Evolutionary conservation across 2,113 vertebrate genomes (phyloP), one percentile per base, ranked within the genome.

Genomic region (Calyptomena viridis): DNA sequence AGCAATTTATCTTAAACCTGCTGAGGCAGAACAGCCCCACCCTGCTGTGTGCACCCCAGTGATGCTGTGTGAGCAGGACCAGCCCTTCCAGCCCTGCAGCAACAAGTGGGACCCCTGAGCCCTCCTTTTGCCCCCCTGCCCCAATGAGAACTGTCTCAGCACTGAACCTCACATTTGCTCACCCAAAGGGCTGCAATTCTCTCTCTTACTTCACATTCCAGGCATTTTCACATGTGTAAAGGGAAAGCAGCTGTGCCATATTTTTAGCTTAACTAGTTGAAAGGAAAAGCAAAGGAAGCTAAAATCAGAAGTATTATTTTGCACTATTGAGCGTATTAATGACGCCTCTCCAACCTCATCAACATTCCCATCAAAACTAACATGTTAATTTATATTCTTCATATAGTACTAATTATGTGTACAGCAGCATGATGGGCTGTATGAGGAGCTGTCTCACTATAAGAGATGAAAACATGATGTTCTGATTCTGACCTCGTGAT

Each of bases 301-400:
- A 94, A 92, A 96, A 91, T 91, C 78, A 81, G 62, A 93, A 94
- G 78, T 50, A 85, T 85, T 95, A 94, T 91, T 94, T 93, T 93
- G 91, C 55, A 47, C 90, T 80, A 63, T 55, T 35, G 84, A 91
- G 85, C 55, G n/a, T 86, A 95, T 95, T 94, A 95, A 95, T 95
- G 84, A 93, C 30, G 75, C 75, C 67, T 84, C 86, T 87, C 91
- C 92, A 93, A 88, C 33, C 93, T 95, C 93, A 95, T 95, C 93
- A 95, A 91, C 93, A 93, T 93, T 94, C 94, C 50, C 93, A 83
- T 74, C 84, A 11, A 94, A 94, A 74, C 63, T 76, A 96, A 93
- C 94, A 47, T 80, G 90, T 91, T 96, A 93, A 95, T 96, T 95
- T 94, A 91, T 93, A 88, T 94, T 95, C 95, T 95, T 88, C 90